Percentiles rank a stretch among this genome's conserved stretches.
phyloP scores from a whole-genome alignment of 2,888 invertebrate genomes.

The Plebejus melissa region DNA sequence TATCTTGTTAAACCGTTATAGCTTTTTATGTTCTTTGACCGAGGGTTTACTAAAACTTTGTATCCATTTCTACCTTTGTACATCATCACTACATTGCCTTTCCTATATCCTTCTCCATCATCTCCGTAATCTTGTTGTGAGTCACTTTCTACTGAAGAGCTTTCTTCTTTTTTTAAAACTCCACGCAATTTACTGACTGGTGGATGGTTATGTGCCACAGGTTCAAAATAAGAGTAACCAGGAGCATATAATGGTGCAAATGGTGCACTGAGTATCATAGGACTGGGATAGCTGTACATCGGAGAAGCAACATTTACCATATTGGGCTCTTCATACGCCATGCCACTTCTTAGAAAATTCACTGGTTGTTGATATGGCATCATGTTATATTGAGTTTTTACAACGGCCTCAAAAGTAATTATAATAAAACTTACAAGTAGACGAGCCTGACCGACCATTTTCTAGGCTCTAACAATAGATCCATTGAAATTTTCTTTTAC shows the following conservation, averaged over 20 bases:
- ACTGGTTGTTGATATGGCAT: constrained; percentile 13
- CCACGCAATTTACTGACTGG: constrained; percentile 38
- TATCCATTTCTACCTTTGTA: background rate
- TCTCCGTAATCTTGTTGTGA: background rate
- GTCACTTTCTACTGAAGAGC: background rate
- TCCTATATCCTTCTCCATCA: background rate
- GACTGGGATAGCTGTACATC: constrained; percentile 32
- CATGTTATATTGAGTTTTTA: constrained; percentile 3
- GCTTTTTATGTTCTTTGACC: background rate
- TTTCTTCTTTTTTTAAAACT: constrained; percentile 5
- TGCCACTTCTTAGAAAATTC: background rate
- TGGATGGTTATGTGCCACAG: constrained; percentile 61
- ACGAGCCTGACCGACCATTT: constrained; percentile 3
- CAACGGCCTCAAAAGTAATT: background rate
- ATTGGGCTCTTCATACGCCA: background rate
- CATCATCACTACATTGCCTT: background rate
- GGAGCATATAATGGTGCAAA: constrained; percentile 48
- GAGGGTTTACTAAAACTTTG: background rate
- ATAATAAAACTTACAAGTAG: background rate
- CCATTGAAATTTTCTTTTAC: background rate
- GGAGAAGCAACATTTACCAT: constrained; percentile 1
- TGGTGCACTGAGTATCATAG: constrained; percentile 37
- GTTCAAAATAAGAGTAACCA: constrained; percentile 52
- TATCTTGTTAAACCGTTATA: background rate
- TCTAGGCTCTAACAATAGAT: background rate